Evolutionary conservation across 2,888 invertebrate species (phyloP).

Genomic region (Cloeon dipterum): DNA sequence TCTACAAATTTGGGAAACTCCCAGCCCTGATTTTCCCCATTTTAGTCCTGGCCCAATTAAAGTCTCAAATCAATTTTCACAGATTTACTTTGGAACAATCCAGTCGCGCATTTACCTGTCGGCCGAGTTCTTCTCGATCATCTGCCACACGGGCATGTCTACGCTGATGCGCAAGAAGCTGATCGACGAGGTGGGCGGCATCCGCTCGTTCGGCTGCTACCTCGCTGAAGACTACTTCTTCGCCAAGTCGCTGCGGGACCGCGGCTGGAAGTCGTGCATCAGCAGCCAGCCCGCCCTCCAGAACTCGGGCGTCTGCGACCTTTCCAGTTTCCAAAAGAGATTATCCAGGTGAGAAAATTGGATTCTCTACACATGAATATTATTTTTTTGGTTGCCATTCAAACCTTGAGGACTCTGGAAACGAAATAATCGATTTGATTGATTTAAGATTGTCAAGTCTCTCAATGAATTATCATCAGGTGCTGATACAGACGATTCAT

Average conservation of each 20-base stretch:
- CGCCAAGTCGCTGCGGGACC: slow-evolving; percentile 65
- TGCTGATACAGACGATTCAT: no score
- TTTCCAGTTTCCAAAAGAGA: slow-evolving; percentile 65
- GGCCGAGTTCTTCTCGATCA: slow-evolving; percentile 76
- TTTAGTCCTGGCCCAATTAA: no score
- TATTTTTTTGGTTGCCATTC: no score
- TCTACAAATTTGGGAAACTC: no score
- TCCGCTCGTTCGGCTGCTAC: slow-evolving; percentile 77
- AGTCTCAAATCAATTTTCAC: slow-evolving; percentile 4
- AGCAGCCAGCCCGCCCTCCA: slow-evolving; percentile 89
- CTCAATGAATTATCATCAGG: no score
- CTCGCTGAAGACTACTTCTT: slow-evolving; percentile 98
- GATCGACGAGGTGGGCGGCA: slow-evolving; percentile 78
- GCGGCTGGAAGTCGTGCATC: slow-evolving; percentile 77
- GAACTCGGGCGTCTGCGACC: slow-evolving; percentile 75
- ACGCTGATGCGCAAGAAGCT: slow-evolving; percentile 73
- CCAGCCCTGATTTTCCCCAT: no score
- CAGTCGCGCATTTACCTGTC: slow-evolving; percentile 88
- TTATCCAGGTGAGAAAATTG: slow-evolving; percentile 23
- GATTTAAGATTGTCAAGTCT: no score
- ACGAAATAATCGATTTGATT: no score
- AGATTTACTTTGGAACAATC: slow-evolving; percentile 89
- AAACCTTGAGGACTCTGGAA: no score
- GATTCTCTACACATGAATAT: no score
- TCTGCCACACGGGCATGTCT: slow-evolving; percentile 98